These are phyloP conservation scores for Dascillus cervinus DNA, from an alignment of 2,888 invertebrate species.

Conservation along the genomic window DNA sequence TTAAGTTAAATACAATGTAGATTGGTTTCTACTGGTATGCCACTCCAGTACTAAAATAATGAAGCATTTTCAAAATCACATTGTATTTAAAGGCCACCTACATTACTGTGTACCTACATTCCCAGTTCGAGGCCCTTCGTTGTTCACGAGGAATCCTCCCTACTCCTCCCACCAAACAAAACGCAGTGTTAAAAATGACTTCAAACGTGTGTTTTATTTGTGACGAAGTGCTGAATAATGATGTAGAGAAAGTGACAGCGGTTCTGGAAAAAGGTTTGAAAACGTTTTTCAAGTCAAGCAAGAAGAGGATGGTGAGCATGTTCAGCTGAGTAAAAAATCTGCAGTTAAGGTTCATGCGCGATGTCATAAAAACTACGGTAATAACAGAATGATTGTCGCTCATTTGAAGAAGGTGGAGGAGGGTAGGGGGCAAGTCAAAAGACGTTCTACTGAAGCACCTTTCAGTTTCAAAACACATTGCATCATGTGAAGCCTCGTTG, in stretches of 20 bases:
- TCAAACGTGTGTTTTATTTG: slow-evolving; percentile 1
- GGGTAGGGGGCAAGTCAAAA: slow-evolving; percentile 4
- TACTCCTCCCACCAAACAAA: neutral
- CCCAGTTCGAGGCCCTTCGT: too few species aligned
- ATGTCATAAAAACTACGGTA: slow-evolving; percentile 8
- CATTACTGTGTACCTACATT: too few species aligned
- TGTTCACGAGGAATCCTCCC: neutral
- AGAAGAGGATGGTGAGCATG: neutral
- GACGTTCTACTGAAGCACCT: slow-evolving; percentile 6
- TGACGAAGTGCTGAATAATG: neutral
- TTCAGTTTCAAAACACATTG: slow-evolving; percentile 7
- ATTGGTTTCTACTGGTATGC: neutral
- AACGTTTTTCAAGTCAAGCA: neutral
- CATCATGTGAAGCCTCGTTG: slow-evolving; percentile 11
- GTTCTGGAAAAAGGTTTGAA: too few species aligned
- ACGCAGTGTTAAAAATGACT: neutral
- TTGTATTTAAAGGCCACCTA: too few species aligned
- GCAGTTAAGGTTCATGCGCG: neutral
- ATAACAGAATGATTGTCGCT: slow-evolving; percentile 9
- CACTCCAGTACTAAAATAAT: too few species aligned
- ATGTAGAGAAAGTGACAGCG: neutral
- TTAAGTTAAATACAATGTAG: neutral
- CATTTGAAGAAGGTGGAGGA: slow-evolving; percentile 6
- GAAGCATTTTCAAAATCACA: too few species aligned
- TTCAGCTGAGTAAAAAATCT: neutral